phyloP scores from a whole-genome alignment of 2,888 invertebrate genomes.

The Drosophila neutralis region DNA sequence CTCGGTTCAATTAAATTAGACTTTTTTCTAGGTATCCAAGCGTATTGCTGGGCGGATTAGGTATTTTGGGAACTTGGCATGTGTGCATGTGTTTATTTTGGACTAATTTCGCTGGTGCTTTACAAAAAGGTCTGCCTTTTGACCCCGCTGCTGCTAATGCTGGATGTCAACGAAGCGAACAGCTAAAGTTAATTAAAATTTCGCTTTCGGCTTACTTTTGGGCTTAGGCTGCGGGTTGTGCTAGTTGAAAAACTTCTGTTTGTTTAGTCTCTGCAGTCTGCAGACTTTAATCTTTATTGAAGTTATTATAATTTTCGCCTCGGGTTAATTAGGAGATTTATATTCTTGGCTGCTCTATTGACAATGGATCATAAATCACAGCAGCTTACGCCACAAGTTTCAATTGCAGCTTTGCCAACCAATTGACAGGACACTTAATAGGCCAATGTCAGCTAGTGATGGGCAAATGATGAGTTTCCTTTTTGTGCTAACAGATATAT shows the following conservation, averaged over 20 bases:
- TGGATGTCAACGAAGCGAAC: constrained; percentile 25
- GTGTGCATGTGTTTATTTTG: constrained; percentile 26
- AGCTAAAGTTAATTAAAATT: constrained; percentile 72
- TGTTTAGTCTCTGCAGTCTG: constrained; percentile 16
- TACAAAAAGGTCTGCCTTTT: constrained; percentile 19
- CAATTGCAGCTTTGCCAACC: constrained; percentile 13
- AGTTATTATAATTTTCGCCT: constrained; percentile 20
- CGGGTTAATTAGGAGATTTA: constrained; percentile 11
- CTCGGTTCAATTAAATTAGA: constrained; percentile 45
- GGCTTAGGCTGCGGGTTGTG: constrained; percentile 45
- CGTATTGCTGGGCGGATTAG: constrained; percentile 18
- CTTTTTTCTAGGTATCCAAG: constrained; percentile 21
- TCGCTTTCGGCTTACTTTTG: constrained; percentile 63
- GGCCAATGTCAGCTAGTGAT: neutral
- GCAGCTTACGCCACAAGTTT: constrained; percentile 19
- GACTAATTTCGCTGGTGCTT: constrained; percentile 20
- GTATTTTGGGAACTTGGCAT: constrained; percentile 10
- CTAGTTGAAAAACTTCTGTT: constrained; percentile 35
- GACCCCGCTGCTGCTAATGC: neutral
- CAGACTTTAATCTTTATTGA: constrained; percentile 39
- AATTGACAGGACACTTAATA: constrained; percentile 1
- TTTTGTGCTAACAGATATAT: neutral
- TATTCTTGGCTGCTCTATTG: neutral
- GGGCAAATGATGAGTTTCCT: neutral
- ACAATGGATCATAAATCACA: constrained; percentile 26